phyloP scores from a whole-genome alignment of 2,113 vertebrate genomes.

The Pterocles orientalis region DNA sequence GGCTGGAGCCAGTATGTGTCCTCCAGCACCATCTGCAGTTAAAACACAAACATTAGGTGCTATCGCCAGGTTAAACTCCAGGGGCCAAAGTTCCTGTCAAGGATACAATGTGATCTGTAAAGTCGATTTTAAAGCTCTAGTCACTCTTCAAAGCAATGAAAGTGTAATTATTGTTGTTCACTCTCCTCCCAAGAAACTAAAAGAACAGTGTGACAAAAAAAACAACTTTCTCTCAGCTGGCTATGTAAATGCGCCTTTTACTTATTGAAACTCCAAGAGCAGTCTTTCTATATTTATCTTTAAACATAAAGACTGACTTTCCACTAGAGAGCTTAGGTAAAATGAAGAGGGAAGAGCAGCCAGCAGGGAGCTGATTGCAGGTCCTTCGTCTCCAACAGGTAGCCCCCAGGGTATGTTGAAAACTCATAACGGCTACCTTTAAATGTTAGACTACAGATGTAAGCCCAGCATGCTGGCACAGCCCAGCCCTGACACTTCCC shows the following conservation, averaged over 20 bases:
- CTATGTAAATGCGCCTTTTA: background rate
- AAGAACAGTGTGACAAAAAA: background rate
- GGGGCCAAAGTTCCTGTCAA: background rate
- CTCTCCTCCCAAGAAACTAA: background rate
- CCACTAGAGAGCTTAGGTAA: background rate
- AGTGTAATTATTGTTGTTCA: background rate
- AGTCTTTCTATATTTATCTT: background rate
- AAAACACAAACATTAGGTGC: background rate
- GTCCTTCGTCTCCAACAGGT: background rate
- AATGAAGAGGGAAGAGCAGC: background rate
- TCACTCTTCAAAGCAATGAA: background rate
- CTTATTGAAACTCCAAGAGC: conserved; percentile 13
- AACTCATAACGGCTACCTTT: background rate
- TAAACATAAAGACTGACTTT: background rate
- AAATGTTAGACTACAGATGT: background rate
- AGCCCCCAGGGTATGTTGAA: background rate
- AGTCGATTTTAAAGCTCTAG: background rate
- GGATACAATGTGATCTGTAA: background rate
- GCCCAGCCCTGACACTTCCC: background rate
- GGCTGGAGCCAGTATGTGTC: background rate
- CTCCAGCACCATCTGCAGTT: conserved; percentile 29
- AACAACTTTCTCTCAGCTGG: background rate
- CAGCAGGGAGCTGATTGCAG: conserved; percentile 1
- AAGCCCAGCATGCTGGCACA: background rate
- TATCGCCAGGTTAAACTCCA: background rate